A percentile compares a stretch with the other conserved stretches of the same genome.
phyloP scores from a whole-genome alignment of 1,140 invertebrate species.

The Zaprionus ghesquierei region DNA sequence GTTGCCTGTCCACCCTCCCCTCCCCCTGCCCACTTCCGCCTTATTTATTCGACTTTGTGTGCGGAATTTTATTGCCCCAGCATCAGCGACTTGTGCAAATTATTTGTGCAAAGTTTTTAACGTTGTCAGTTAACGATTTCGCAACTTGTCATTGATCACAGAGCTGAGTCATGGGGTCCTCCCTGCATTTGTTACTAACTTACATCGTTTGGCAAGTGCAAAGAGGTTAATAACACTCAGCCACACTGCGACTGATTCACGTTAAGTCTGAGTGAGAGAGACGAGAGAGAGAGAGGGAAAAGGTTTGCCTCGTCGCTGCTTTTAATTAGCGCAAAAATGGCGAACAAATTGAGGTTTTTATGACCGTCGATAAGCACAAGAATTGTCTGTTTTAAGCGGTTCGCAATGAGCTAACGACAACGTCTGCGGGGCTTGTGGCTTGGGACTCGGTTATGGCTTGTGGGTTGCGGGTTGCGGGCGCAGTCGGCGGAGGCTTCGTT shows the following conservation, averaged over 20 bases:
- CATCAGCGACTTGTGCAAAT: slow-evolving; percentile 56
- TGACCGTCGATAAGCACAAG: slow-evolving; percentile 29
- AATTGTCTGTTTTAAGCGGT: slow-evolving; percentile 8
- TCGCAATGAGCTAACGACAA: background rate
- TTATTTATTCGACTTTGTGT: slow-evolving; percentile 51
- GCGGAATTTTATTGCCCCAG: slow-evolving; percentile 62
- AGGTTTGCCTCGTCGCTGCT: background rate
- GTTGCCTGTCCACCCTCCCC: too few relatives aligned
- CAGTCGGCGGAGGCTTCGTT: background rate
- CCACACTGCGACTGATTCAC: background rate
- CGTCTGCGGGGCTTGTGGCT: background rate
- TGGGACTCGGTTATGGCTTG: background rate
- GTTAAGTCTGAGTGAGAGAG: background rate
- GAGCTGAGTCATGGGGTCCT: slow-evolving; percentile 12
- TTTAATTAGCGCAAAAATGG: slow-evolving; percentile 8
- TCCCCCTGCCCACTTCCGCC: background rate
- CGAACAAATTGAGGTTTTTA: slow-evolving; percentile 13
- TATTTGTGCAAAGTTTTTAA: slow-evolving; percentile 64
- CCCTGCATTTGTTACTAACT: background rate
- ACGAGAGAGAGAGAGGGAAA: background rate
- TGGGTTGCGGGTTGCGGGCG: background rate
- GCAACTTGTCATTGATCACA: slow-evolving; percentile 47
- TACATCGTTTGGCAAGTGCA: background rate
- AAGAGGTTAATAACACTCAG: background rate
- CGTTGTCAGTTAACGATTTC: slow-evolving; percentile 32